Evolutionary conservation across 2,888 invertebrate species (phyloP).

Genomic region (Erannis defoliaria): DNA sequence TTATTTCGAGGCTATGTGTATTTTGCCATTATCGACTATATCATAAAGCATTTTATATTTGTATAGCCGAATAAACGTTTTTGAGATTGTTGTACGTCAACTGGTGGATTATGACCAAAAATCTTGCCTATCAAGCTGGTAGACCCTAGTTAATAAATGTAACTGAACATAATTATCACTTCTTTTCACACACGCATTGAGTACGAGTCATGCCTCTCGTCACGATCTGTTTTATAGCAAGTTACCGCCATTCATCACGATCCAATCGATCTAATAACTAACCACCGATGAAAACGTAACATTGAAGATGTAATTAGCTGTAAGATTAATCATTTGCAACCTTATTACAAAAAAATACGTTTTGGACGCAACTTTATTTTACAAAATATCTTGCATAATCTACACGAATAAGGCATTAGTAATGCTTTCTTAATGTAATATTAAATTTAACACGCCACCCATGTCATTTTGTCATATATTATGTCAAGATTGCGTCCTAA

Average conservation of each 20-base stretch:
- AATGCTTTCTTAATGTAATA: not conserved
- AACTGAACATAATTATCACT: conserved; percentile 2
- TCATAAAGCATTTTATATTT: no score
- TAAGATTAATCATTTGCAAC: conserved; percentile 33
- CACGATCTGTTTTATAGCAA: conserved; percentile 29
- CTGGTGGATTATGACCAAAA: no score
- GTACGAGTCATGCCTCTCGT: conserved; percentile 29
- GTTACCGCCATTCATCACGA: conserved; percentile 34
- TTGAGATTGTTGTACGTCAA: no score
- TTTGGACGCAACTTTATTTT: conserved; percentile 5
- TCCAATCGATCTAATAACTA: conserved; percentile 32
- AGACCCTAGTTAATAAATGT: conserved; percentile 4
- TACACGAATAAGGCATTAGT: no score
- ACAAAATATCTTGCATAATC: conserved; percentile 7
- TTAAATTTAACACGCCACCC: not conserved
- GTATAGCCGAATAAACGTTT: no score
- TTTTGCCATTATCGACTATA: no score
- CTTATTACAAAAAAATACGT: conserved; percentile 13
- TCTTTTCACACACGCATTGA: conserved; percentile 6
- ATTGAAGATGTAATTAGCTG: conserved; percentile 25
- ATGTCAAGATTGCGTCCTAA: not conserved
- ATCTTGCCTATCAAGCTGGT: no score
- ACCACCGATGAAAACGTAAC: conserved; percentile 24
- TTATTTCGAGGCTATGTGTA: no score
- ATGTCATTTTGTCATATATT: not conserved